Conservation (phyloP, 2,113 vertebrate genomes). For the Serinus canaria region DNA sequence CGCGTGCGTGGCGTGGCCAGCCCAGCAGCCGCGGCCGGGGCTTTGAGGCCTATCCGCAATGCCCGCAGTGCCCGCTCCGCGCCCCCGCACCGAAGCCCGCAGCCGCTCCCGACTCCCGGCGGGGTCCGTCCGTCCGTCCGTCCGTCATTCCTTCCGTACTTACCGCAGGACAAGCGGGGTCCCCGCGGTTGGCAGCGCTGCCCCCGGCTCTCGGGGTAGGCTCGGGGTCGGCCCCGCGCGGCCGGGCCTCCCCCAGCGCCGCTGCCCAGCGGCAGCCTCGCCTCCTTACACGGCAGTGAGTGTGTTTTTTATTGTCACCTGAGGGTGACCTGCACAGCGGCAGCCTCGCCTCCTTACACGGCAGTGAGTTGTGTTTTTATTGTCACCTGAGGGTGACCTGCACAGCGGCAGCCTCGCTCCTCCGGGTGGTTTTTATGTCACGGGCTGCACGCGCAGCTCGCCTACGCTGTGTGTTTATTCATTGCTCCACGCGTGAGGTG, state of each 20-base stretch:
- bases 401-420: too few relatives aligned
- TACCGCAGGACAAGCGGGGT: background rate
- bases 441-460: too few relatives aligned
- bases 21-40: background rate
- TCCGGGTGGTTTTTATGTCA: too few relatives aligned
- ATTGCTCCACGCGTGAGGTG: too few relatives aligned
- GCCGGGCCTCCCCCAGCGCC: background rate
- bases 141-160: background rate
- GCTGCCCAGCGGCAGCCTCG: fast-evolving
- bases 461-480: too few relatives aligned
- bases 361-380: too few relatives aligned
- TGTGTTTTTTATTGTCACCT: background rate
- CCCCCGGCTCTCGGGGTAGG: background rate
- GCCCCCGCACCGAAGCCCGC: too few relatives aligned
- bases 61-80: too few relatives aligned
- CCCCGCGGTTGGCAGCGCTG: background rate
- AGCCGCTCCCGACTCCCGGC: background rate
- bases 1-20: fast-evolving
- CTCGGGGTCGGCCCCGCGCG: background rate
- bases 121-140: too few relatives aligned
- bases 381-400: background rate
- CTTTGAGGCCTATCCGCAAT: background rate
- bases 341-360: too few relatives aligned
- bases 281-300: too few relatives aligned
- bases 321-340: background rate